Conservation (phyloP, 53 echinoderm and acorn worm genomes). For the Holothuria scabra region DNA sequence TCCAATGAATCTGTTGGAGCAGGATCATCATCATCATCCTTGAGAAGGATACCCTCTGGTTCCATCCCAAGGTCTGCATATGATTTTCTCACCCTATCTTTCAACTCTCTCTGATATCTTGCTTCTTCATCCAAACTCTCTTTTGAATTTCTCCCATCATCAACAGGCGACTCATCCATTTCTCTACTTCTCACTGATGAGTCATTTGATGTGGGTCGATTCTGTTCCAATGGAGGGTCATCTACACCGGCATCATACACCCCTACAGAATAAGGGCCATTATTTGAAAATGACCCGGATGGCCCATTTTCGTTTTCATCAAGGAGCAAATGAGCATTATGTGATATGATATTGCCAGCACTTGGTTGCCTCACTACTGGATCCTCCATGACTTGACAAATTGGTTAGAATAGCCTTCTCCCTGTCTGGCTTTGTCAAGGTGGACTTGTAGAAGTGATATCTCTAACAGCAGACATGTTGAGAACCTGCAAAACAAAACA, state of each 20-base stretch:
- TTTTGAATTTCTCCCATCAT: slow-evolving; percentile 46
- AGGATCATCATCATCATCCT: slow-evolving; percentile 61
- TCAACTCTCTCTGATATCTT: slow-evolving; percentile 85
- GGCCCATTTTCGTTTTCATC: slow-evolving; percentile 37
- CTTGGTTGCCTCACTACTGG: slow-evolving; percentile 33
- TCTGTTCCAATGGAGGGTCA: slow-evolving; percentile 24
- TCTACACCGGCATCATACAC: slow-evolving; percentile 13
- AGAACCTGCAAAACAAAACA: too few relatives aligned
- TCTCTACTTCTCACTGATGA: slow-evolving; percentile 61
- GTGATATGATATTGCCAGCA: slow-evolving; percentile 68
- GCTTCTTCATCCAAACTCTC: slow-evolving; percentile 68
- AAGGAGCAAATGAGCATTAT: slow-evolving; percentile 70
- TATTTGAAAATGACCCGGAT: slow-evolving; percentile 15
- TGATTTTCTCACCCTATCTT: slow-evolving; percentile 77
- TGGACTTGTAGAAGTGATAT: too few relatives aligned
- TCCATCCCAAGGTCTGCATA: slow-evolving; percentile 90
- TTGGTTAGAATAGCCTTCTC: too few relatives aligned
- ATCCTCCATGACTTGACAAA: slow-evolving; percentile 5
- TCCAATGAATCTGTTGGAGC: slow-evolving; percentile 31
- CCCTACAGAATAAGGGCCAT: slow-evolving; percentile 49
- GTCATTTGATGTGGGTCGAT: slow-evolving; percentile 28
- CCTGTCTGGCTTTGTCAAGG: too few relatives aligned
- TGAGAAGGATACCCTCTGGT: slow-evolving; percentile 76
- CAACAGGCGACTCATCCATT: slow-evolving; percentile 82
- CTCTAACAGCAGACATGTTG: too few relatives aligned